Evolutionary conservation across 2,797 vertebrate genomes (phyloP), one percentile per base, ranked within the genome.

Genomic region (Cynodonichthys magdalenae): DNA sequence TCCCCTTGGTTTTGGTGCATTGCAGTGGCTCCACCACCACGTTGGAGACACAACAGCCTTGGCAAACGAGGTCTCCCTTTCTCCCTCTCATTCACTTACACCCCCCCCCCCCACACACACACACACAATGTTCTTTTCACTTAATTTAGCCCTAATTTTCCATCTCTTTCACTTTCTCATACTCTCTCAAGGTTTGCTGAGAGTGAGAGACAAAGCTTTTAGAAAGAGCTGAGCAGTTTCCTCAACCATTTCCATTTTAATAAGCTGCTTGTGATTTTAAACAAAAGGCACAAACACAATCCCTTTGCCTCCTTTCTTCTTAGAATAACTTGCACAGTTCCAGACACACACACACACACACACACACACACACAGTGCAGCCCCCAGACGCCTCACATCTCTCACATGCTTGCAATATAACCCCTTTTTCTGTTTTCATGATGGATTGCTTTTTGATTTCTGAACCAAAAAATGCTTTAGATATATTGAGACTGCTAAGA

Each of bases 1-100:
- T 90, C 89, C 90, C 87, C 85, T 90, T 92, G 85, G 85, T 92
- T 92, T 92, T 94, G 92, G 92, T 94, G 92, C 93, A 93, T 88
- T 94, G 93, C 93, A 93, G 93, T 92, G 89, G 85, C 90, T 91
- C 84, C 82, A 90, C 87, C 80, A 90, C 86, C 78, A 91, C 85
- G 84, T 89, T 84, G 85, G 88, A 92, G 87, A 90, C 86, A 90
- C 88, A 92, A 90, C 87, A 90, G 88, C 89, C 85, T 90, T 92
- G 85, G 89, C 78, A 88, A 86, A 88, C 67, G 62, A 88, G 80
- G 87, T 88, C 86, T 88, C 78, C 75, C 55, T 84, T 64, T 87
- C 70, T 75, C 46, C 67, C 64, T 62, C 69, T 73, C 64, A 45
- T 59, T 48, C 39, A 68, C 41, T 42, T 54, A 28, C 20, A 10